These are phyloP conservation scores for Clusia tigrina DNA, from an alignment of 2,888 invertebrate species.

Conservation along the genomic window DNA sequence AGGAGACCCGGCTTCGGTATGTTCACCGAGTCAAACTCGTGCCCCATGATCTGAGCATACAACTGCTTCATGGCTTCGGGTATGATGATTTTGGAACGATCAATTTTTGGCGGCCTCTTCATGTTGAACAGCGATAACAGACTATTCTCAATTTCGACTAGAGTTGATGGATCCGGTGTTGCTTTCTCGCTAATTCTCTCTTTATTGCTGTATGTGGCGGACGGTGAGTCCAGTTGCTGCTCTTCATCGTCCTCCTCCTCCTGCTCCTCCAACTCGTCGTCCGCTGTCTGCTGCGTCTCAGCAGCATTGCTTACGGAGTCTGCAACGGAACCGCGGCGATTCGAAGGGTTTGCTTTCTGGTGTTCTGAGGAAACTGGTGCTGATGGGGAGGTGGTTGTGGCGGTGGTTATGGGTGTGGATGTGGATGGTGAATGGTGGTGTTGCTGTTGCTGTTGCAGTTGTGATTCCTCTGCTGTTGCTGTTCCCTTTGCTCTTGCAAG, in stretches of 20 bases:
- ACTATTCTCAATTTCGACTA: slow-evolving; percentile 65
- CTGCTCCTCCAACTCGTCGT: slow-evolving; percentile 13
- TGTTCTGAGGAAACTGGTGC: no score
- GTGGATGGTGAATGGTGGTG: slow-evolving; percentile 28
- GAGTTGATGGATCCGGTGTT: slow-evolving; percentile 63
- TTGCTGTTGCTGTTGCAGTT: slow-evolving; percentile 34
- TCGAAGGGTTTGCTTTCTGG: neutral
- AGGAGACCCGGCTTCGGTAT: slow-evolving; percentile 74
- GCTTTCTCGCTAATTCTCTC: slow-evolving; percentile 55
- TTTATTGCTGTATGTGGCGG: slow-evolving; percentile 56
- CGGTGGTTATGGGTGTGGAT: slow-evolving; percentile 32
- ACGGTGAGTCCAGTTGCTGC: slow-evolving; percentile 16
- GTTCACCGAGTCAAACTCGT: slow-evolving; percentile 71
- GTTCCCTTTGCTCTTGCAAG: slow-evolving; percentile 39
- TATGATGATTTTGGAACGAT: slow-evolving; percentile 66
- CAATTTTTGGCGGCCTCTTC: slow-evolving; percentile 64
- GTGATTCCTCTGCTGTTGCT: slow-evolving; percentile 33
- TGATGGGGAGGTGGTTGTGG: slow-evolving; percentile 35
- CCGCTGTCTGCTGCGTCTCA: slow-evolving; percentile 10
- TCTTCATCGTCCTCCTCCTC: slow-evolving; percentile 28
- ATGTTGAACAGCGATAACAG: slow-evolving; percentile 63
- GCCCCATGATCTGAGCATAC: slow-evolving; percentile 74
- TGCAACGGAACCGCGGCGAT: neutral
- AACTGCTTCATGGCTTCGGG: slow-evolving; percentile 84
- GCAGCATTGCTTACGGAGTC: no score